Base-by-base conservation (phyloP, 2,888 invertebrate genomes). In the Elysia crispata region DNA sequence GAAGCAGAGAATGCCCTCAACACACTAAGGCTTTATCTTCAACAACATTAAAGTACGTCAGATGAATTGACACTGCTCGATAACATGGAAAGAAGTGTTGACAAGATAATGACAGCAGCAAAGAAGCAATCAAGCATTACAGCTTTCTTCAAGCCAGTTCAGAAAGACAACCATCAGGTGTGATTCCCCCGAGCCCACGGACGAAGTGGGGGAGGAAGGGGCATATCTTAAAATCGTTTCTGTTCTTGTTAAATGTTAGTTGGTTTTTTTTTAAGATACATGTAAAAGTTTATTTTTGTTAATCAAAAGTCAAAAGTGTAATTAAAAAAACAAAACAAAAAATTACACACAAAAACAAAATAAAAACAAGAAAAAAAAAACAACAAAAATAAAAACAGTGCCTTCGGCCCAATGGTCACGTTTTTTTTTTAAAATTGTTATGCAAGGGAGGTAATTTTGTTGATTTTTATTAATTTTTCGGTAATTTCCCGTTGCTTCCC, bases 21-120 rank as follows among this genome's bases (percentile, higher is more conserved):
- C 23, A 73, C 73, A 54, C 73, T 73, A 13, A 73, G 54, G 73
- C 73, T 73, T 54, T 73, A 73, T 49, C 49, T 70, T 3, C 70
- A 70, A 25, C 70, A 70, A 70, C 70, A 70, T 33, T 31, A 70
- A 25, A 41, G 25, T 25, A 66, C 25, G 25, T 23, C 66, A 66
- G 66, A 66, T n/a, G 66, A 66, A 66, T 28, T 23, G 66, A 66
- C 30, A 28, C 66, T 66, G 66, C 60, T 60, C n/a, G 23, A 60
- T 60, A 60, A 15, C 66, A 66, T 66, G 66, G 66, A 66, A 28
- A 66, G 28, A 23, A 66, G 66, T n/a, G 23, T 66, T 66, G 66
- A 18, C 66, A 66, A 6, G 66, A 66, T 66, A 3, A 66, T 67
- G 25, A 64, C 85, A 25, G 83, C 84, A 81, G 80, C 86, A 83